These are phyloP conservation scores for Centroberyx gerrardi DNA, from an alignment of 2,797 vertebrate species.

Conservation along the genomic window DNA sequence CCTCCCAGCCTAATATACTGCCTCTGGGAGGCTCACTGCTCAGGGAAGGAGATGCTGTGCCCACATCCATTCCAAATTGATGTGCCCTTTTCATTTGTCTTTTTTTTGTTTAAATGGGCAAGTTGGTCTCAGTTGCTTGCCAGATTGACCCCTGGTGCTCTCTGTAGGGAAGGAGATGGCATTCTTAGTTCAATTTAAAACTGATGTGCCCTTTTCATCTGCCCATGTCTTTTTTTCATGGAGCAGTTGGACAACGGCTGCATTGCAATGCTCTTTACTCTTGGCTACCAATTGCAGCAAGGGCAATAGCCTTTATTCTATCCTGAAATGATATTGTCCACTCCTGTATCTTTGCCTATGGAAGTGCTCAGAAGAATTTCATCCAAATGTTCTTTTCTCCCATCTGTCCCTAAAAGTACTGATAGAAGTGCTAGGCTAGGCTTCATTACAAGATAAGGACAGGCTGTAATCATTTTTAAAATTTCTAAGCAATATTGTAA, in stretches of 20 bases:
- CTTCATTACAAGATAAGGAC: constrained; percentile 40
- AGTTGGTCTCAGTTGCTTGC: constrained; percentile 55
- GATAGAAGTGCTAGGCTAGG: constrained; percentile 29
- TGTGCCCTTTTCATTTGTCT: constrained; percentile 77
- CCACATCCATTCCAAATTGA: constrained; percentile 66
- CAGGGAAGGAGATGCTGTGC: constrained; percentile 59
- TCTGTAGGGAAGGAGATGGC: constrained; percentile 55
- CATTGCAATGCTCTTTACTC: constrained; percentile 18
- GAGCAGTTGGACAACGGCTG: constrained; percentile 29
- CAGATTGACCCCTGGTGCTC: constrained; percentile 73
- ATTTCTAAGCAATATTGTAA: constrained; percentile 30
- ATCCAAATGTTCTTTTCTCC: constrained; percentile 2
- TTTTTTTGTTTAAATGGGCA: constrained; percentile 65
- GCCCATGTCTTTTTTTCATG: constrained; percentile 15
- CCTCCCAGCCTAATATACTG: constrained; percentile 55
- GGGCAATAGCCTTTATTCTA: constrained; percentile 3
- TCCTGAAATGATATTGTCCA: constrained; percentile 4
- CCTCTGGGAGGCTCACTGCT: constrained; percentile 50
- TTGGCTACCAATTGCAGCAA: constrained; percentile 9
- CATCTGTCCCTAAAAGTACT: constrained; percentile 9
- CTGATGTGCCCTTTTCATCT: constrained; percentile 67
- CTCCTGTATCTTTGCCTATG: constrained; percentile 6
- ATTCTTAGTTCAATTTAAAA: constrained; percentile 65
- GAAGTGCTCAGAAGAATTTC: constrained; percentile 4
- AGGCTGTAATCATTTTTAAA: neutral